Evolutionary conservation across 2,797 vertebrate genomes (phyloP), one percentile per base, ranked within the genome.

Genomic region (Cossypha polioptera): DNA sequence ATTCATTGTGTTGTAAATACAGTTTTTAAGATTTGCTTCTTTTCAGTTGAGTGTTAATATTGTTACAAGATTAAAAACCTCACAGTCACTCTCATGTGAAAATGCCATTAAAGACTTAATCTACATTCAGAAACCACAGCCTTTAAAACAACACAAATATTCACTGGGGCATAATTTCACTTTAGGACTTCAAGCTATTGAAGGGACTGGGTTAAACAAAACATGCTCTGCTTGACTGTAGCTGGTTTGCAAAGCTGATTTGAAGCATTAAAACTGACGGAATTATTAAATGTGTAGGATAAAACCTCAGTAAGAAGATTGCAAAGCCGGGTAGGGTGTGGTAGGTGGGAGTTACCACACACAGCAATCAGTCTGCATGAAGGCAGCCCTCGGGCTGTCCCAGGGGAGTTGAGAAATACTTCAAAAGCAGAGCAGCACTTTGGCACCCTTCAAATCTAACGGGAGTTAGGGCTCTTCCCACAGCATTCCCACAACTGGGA

Each of bases 301-400:
- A 72, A 79, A 55, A 15, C 35, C 36, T 40, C 9, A 25, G 36
- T 63, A 7, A 78, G 80, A 61, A 58, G 36, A 33, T 15, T 26
- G 22, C 40, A 48, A 51, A 75, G n/a, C 25, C 8, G 2, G 28
- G 36, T 28, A 13, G 26, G 47, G 24, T 86, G 45, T 42, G 18
- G 10, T 71, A 2, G 3, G 22, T 65, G 42, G 40, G 33, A 58
- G 50, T 55, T 78, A 22, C 0, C 0, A 12, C 14, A 7, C 20
- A 25, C 38, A 20, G 38, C 24, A 13, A 1, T 40, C 42, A 50
- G 26, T 35, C 69, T 63, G 55, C 8, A 0, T 25, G 45, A 38
- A 29, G 36, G 42, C 72, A 61, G 24, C 36, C 24, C 38, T 71
- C 0, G 0, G 35, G 47, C 73, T 73, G 35, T 35, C 16, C 3